Evolutionary conservation across 2,888 invertebrate genomes (phyloP), one percentile per base, ranked within the genome.

Genomic region (Pyrocoelia pectoralis): DNA sequence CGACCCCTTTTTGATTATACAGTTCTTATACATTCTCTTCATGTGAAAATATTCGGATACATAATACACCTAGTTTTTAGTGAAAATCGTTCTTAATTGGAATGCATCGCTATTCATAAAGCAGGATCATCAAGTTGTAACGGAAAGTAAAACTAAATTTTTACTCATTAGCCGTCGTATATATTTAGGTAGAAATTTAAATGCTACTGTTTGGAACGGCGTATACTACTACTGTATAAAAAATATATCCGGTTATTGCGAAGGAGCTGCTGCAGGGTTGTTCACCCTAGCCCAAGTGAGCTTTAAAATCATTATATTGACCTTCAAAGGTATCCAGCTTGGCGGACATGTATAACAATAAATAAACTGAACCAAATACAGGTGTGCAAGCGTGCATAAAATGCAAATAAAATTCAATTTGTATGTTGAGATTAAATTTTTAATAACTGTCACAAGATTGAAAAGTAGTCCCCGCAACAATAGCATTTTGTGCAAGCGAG

Each of bases 1-100:
- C 69, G 67, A 67, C 69, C 69, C 64, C 66, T 56, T 68, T 43
- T 69, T 48, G 48, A 61, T 61, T 56, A n/a, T 66, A 66, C 63
- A 61, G 55, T 57, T 19, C 54, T 51, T 48, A 46, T 54, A 52
- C 60, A 60, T 67, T 63, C 54, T 55, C 60, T 58, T 61, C 58
- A 55, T 56, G 40, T 4, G 8, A 40, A 40, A 40, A 43, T 2
- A 43, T 4, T 15, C 13, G 17, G 24, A n/a, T n/a, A n/a, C n/a
- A n/a, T n/a, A n/a, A n/a, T n/a, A n/a, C n/a, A n/a, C n/a, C n/a
- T n/a, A n/a, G n/a, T n/a, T n/a, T n/a, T n/a, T n/a, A n/a, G n/a
- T n/a, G n/a, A n/a, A n/a, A n/a, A n/a, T n/a, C n/a, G n/a, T n/a
- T n/a, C n/a, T n/a, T n/a, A n/a, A n/a, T n/a, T n/a, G n/a, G n/a